Evolutionary conservation across 2,888 invertebrate genomes (phyloP).

Genomic region (Amiota communis): DNA sequence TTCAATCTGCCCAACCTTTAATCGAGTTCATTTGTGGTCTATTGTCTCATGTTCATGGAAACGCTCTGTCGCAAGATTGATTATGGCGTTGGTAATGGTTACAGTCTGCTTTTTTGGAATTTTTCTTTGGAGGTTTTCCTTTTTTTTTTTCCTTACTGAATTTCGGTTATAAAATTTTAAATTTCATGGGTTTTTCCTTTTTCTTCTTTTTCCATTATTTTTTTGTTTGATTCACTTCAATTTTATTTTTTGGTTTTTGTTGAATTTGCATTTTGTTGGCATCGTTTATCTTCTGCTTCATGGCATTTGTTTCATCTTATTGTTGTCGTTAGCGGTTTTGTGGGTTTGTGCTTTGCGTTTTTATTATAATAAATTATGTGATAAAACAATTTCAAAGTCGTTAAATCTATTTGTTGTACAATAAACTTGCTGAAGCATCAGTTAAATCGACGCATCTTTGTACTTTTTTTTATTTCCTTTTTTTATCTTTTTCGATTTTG

Average conservation of each 20-base stretch:
- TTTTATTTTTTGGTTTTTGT: conserved; percentile 9
- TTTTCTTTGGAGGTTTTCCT: not conserved
- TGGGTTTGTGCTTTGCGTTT: conserved; percentile 13
- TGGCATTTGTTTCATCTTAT: not conserved
- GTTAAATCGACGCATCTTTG: conserved; percentile 30
- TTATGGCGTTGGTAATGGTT: conserved; percentile 22
- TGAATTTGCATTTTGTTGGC: conserved; percentile 25
- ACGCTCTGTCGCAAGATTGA: conserved; percentile 24
- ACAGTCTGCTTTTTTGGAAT: not conserved
- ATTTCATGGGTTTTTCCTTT: conserved; percentile 37
- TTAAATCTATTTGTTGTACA: conserved; percentile 42
- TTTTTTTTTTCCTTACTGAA: not conserved
- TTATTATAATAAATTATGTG: conserved; percentile 48
- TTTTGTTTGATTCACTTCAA: not conserved
- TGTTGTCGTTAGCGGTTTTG: conserved; percentile 10
- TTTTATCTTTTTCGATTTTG: conserved; percentile 5
- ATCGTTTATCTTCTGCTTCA: conserved; percentile 13
- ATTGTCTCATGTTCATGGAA: not conserved
- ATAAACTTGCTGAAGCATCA: conserved; percentile 32
- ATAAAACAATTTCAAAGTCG: conserved; percentile 52
- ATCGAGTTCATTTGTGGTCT: not conserved
- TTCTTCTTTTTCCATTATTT: not conserved
- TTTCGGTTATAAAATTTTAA: conserved; percentile 26
- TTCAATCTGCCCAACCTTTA: not conserved
- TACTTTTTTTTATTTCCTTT: conserved; percentile 33